A percentile compares a stretch with the other conserved stretches of the same genome.
These are phyloP conservation scores for Sibirionetta formosa DNA, from an alignment of 2,797 vertebrate genomes.

Conservation along the genomic window DNA sequence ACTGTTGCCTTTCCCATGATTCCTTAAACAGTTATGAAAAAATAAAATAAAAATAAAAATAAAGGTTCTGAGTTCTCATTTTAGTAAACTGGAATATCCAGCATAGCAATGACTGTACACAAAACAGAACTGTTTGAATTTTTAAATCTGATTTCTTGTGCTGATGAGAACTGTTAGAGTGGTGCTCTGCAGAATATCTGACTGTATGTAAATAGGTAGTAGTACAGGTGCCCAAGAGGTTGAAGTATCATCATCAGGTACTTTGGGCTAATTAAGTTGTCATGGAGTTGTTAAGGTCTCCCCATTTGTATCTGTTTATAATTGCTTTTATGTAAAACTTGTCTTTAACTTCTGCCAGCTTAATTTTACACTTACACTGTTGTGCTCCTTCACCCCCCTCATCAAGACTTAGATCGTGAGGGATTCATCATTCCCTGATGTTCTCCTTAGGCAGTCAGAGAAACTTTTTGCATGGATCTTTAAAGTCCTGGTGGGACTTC, in stretches of 20 bases:
- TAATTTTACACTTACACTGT: background rate
- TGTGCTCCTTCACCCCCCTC: rapidly evolving
- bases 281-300: background rate
- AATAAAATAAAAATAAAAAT: too few species aligned
- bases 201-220: background rate
- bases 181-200: background rate
- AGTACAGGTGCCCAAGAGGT: background rate
- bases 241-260: rapidly evolving
- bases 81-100: background rate
- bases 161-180: background rate
- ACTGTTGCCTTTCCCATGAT: rapidly evolving
- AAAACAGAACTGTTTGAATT: background rate
- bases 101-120: background rate
- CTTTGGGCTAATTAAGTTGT: background rate
- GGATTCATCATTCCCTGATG: background rate
- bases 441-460: background rate
- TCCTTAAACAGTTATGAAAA: background rate
- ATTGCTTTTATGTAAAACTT: background rate
- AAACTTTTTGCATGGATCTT: background rate
- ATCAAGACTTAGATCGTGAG: background rate
- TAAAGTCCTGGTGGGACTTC: background rate
- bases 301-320: background rate
- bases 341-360: background rate
- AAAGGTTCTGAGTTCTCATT: background rate
- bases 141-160: background rate